Percentiles rank a stretch among this genome's conserved stretches.
phyloP scores from a whole-genome alignment of 1,140 invertebrate species.

The Drosophila athabasca region DNA sequence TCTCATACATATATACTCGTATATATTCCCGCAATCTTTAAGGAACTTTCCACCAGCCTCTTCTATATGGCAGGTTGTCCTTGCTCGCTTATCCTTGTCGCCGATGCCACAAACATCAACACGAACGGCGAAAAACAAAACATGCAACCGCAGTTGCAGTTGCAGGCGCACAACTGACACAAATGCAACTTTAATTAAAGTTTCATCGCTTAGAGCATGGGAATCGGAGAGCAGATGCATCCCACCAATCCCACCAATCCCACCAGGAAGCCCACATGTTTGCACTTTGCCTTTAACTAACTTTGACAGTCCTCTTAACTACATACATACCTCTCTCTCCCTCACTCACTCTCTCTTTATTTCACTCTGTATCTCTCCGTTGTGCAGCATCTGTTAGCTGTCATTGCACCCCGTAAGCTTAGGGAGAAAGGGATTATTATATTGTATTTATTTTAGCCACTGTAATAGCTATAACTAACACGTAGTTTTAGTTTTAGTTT shows the following conservation, averaged over 20 bases:
- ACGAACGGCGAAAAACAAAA: constrained; percentile 20
- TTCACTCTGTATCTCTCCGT: neutral
- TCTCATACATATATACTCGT: no score
- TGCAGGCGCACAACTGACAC: constrained; percentile 59
- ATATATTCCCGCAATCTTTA: no score
- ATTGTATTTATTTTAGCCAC: no score
- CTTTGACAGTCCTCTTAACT: constrained; percentile 33
- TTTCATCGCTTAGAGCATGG: constrained; percentile 25
- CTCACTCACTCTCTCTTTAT: neutral
- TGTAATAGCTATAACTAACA: no score
- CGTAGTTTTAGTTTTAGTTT: no score
- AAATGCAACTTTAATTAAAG: constrained; percentile 76
- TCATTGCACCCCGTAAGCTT: no score
- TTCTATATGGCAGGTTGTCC: neutral
- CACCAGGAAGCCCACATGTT: constrained; percentile 41
- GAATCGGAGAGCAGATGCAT: neutral
- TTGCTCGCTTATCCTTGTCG: constrained; percentile 1
- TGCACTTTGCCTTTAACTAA: constrained; percentile 62
- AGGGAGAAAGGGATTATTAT: no score
- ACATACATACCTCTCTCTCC: no score
- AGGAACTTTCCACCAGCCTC: neutral
- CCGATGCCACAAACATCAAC: neutral
- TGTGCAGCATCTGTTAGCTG: no score
- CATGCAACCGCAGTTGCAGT: constrained; percentile 38
- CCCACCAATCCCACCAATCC: constrained; percentile 15